A percentile compares a stretch with the other conserved stretches of the same genome.
phyloP scores from a whole-genome alignment of 2,888 invertebrate genomes.

The Entomobrya proxima region DNA sequence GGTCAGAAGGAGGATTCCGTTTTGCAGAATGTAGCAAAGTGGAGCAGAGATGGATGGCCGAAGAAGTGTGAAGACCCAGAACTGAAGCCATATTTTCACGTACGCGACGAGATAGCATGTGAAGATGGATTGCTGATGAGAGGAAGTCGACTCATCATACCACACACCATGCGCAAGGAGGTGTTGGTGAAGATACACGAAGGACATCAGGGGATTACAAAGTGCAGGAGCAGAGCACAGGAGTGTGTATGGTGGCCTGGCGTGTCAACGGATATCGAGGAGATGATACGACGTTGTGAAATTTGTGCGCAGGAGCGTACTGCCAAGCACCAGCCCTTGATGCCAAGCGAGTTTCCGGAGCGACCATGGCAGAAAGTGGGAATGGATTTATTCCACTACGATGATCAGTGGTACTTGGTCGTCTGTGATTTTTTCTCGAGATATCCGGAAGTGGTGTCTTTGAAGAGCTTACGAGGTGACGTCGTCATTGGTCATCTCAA shows the following conservation, averaged over 20 bases:
- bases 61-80: neutral
- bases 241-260: conserved; percentile 33
- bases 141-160: neutral
- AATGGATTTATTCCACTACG: neutral
- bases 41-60: conserved; percentile 66
- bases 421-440: neutral
- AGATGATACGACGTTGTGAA: neutral
- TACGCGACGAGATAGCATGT: conserved; percentile 14
- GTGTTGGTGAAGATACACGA: conserved; percentile 72
- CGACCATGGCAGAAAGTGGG: conserved; percentile 5
- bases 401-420: conserved; percentile 8
- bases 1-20: conserved; percentile 48
- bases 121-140: conserved; percentile 13
- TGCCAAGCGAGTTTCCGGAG: neutral
- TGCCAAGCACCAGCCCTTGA: conserved; percentile 74
- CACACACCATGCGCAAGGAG: no score
- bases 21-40: conserved; percentile 25
- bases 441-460: no score
- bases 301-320: no score
- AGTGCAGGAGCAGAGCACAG: no score
- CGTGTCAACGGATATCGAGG: neutral
- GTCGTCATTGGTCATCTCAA: neutral
- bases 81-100: neutral
- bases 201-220: conserved; percentile 70
- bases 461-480: neutral